phyloP scores from a whole-genome alignment of 2,113 vertebrate species.

The Tachycineta bicolor region DNA sequence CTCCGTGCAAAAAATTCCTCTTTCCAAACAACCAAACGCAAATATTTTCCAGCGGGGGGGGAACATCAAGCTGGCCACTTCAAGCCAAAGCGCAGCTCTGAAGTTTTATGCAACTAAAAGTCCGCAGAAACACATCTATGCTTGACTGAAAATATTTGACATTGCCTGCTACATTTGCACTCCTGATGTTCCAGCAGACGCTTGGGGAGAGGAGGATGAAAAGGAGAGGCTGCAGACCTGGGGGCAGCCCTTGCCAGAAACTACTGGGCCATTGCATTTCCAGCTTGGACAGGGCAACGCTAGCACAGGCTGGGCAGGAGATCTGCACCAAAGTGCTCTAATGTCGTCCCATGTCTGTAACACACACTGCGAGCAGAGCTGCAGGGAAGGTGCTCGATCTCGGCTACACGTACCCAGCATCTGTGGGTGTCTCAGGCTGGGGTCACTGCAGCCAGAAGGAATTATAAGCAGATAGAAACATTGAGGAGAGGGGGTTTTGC shows the following conservation, averaged over 20 bases:
- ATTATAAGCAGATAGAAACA: neutral
- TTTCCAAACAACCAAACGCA: neutral
- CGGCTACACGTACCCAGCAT: fast-evolving
- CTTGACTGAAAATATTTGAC: neutral
- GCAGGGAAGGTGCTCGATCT: neutral
- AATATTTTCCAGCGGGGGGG: neutral
- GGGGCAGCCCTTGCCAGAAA: neutral
- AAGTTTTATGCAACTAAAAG: neutral
- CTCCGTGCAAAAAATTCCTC: fast-evolving
- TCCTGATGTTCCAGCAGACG: neutral
- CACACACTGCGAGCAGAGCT: fast-evolving
- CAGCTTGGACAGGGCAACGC: fast-evolving
- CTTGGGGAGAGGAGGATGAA: neutral
- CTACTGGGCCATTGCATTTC: neutral
- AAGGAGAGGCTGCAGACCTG: neutral
- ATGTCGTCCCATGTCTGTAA: neutral
- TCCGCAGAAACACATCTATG: neutral
- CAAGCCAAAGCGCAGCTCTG: neutral
- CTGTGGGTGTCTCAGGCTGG: fast-evolving
- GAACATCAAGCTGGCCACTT: neutral
- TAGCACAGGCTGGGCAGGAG: neutral
- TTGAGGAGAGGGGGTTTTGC: neutral
- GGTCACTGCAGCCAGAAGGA: neutral
- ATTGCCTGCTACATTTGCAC: neutral
- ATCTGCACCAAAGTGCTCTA: neutral